Base-by-base conservation (phyloP, 2,113 vertebrate genomes). In the Grus americana region DNA sequence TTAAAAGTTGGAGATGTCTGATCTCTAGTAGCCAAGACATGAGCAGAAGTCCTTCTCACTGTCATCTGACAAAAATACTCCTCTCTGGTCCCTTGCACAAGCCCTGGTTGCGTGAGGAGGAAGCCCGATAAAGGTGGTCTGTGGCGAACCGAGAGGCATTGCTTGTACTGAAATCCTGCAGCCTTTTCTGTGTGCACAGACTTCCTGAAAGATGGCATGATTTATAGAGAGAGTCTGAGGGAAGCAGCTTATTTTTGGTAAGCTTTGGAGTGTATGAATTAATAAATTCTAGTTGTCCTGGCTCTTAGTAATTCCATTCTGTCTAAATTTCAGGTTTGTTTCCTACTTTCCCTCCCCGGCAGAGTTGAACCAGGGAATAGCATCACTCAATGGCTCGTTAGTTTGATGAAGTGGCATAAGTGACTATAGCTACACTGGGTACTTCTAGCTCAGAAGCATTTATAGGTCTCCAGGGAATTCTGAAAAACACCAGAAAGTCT, bases 341-440 rank as follows among this genome's bases (percentile, higher is more conserved):
- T 97, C 97, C 96, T 97, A 75, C 95, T 57, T 67, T 90, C 91
- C 93, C 88, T 97, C 96, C 96, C 95, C 76, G 6, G 38, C 24
- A 96, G 98, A 96, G 75, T 73, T 87, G 95, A 96, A 89, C 79
- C 95, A 95, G 97, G 97, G 97, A 98, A 95, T 70, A 96, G 97
- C 98, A 97, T 98, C 97, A 90, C 97, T 98, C 97, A 97, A 57
- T 93, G 96, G 97, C 98, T 98, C 95, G 86, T 98, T 98, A 98
- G 97, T 97, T 98, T 98, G 98, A 98, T 97, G 96, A 98, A 98
- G 98, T 97, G 98, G 95, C 96, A 85, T 93, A 97, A 98, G 97
- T 82, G 94, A 73, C 90, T 97, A 94, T 70, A 52, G 96, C 78
- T 42, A 95, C 97, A 94, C 88, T 61, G 95, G 97, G 97, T 54